A percentile compares a stretch with the other conserved stretches of the same genome.
Conservation (phyloP, 2,113 vertebrate species). For the Mastomys natalensis region DNA sequence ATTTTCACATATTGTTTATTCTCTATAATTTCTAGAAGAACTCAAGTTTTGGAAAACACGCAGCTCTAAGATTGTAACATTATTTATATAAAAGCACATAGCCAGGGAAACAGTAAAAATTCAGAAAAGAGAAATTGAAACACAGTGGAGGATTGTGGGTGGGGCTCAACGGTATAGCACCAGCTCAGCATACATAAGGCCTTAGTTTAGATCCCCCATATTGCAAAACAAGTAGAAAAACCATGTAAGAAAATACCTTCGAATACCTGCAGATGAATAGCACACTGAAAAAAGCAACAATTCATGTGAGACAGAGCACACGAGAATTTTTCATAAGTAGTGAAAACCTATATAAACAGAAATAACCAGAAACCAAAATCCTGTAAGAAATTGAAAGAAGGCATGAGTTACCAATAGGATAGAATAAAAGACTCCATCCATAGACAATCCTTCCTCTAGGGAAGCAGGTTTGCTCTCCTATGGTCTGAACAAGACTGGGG, state of each 20-base stretch:
- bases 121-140: not conserved
- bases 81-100: conserved; percentile 6
- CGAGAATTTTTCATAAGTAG: not conserved
- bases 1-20: not conserved
- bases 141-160: not conserved
- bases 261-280: not conserved
- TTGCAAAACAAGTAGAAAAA: not conserved
- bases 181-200: not conserved
- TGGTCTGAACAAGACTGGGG: not conserved
- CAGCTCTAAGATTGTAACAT: not conserved
- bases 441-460: not conserved
- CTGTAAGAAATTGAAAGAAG: not conserved
- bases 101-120: not conserved
- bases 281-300: not conserved
- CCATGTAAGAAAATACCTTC: not conserved
- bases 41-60: conserved; percentile 1
- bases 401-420: accelerated
- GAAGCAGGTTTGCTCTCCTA: not conserved
- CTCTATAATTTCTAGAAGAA: not conserved
- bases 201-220: not conserved
- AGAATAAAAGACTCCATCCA: not conserved
- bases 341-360: not conserved
- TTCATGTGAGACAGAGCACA: not conserved
- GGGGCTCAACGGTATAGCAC: not conserved
- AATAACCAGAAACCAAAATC: not conserved